These are phyloP conservation scores for Chlorocebus sabaeus DNA, from an alignment of 2,113 vertebrate genomes.

Conservation along the genomic window DNA sequence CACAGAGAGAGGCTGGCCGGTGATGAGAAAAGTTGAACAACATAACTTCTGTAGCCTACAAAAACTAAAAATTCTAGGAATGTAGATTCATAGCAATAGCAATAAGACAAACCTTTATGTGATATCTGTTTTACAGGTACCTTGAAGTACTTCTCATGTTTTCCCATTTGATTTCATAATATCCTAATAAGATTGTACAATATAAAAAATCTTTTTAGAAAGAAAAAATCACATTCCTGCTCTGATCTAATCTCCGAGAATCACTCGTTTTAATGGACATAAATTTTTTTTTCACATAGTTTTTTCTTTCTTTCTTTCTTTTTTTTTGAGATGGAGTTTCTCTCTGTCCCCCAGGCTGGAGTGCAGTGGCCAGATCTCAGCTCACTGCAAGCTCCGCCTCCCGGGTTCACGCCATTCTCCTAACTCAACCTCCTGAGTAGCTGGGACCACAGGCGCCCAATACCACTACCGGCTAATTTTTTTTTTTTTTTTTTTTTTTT, in stretches of 20 bases:
- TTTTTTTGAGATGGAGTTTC: no score
- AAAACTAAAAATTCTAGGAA: background rate
- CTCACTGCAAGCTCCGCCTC: no score
- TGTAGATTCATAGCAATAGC: background rate
- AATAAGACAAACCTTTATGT: background rate
- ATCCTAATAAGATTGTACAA: background rate
- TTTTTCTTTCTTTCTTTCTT: no score
- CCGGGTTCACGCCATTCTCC: no score
- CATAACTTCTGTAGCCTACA: background rate
- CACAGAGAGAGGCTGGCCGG: background rate
- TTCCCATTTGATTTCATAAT: background rate
- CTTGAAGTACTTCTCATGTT: background rate
- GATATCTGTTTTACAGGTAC: background rate
- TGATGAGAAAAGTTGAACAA: background rate
- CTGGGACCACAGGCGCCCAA: no score
- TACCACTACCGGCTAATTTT: no score
- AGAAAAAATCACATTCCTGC: background rate
- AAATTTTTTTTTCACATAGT: background rate
- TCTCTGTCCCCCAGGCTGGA: no score
- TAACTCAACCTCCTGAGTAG: no score
- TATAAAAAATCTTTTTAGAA: background rate
- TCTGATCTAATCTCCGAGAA: background rate
- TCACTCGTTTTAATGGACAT: background rate
- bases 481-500: no score
- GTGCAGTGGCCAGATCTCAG: rapidly evolving